Base-by-base conservation (phyloP, 2,797 vertebrate genomes). In the Premnoplex brunnescens region DNA sequence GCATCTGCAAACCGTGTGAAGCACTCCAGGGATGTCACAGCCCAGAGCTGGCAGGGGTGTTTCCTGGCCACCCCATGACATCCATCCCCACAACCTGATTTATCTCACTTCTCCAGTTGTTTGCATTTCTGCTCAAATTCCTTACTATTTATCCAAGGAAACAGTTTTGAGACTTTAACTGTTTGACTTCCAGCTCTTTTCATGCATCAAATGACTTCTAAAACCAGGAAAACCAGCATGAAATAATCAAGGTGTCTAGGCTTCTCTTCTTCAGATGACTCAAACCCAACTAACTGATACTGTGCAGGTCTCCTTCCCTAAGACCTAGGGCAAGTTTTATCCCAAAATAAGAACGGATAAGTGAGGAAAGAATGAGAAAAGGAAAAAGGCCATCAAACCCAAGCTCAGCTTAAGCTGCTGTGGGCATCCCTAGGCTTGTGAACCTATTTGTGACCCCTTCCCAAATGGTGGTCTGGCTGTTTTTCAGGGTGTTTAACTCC, bases 51-150 rank as follows among this genome's bases (percentile, higher is more conserved):
- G 58, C 6, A 1, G 73, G 12, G 48, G 8, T 37, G 30, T 23
- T 28, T 34, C 15, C 56, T 1, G 0, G 18, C 67, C 2, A 1
- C 44, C 56, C 8, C 1, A 0, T 7, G 24, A 21, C 39, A 24
- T 44, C 41, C 32, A 24, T 23, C 48, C n/a, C 20, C 49, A 37
- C 66, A 24, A 15, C 12, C 56, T 7, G 9, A 26, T 44, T 22
- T 27, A 43, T 43, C 68, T 56, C 21, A 6, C 37, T 71, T 74
- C 41, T 59, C 49, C 37, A 3, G 9, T 3, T 71, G 27, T 43
- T 80, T 51, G 48, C 7, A 4, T 34, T 55, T 34, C 23, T 17
- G n/a, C 17, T 44, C 26, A 9, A 14, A 64, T 56, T 28, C 69
- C 41, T 68, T 74, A 22, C 49, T 52, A 14, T 84, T 71, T 64